Evolutionary conservation across 1,140 invertebrate genomes (phyloP), one percentile per base, ranked within the genome.

Genomic region (Tetragnatha versicolor): DNA sequence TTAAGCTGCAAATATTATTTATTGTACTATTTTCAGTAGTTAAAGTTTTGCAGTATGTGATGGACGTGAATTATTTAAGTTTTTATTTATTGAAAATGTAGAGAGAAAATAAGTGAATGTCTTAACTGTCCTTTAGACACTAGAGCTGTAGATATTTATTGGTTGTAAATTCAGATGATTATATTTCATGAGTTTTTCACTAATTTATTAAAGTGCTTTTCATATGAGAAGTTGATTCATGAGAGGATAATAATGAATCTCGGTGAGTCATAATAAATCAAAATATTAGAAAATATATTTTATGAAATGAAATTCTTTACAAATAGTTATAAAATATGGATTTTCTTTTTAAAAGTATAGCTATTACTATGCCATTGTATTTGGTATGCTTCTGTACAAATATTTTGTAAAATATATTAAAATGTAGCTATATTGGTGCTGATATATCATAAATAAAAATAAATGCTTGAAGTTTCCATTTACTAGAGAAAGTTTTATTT

Each of bases 381-480:
- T 39, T 72, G 70, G 70, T 75, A 61, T 75, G 70, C 70, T 75
- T 75, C 55, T 75, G 70, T 75, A 75, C 55, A 75, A 75, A 75
- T 75, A 58, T 75, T 75, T 61, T 75, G 72, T 75, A 75, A 63
- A 75, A 47, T 75, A 75, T 73, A 60, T 42, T 20, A 53, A 61
- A 75, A 63, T 75, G 72, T 75, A 75, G 72, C 42, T 75, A 63
- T 60, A 60, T 75, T 75, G 72, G 42, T 75, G 72, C 72, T 63
- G 55, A 75, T 75, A 55, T 68, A 73, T 73, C 49, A 60, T 73
- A 22, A 75, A 75, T 75, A 75, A 75, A 75, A 63, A 63, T 75
- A 58, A 72, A 69, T 53, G 58, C 72, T 75, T 75, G n/a, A 63
- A 65, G 42, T 42, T 27, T 65, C n/a, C n/a, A n/a, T n/a, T n/a